phyloP scores from a whole-genome alignment of 2,888 invertebrate genomes.

The Drosophila ezoana region DNA sequence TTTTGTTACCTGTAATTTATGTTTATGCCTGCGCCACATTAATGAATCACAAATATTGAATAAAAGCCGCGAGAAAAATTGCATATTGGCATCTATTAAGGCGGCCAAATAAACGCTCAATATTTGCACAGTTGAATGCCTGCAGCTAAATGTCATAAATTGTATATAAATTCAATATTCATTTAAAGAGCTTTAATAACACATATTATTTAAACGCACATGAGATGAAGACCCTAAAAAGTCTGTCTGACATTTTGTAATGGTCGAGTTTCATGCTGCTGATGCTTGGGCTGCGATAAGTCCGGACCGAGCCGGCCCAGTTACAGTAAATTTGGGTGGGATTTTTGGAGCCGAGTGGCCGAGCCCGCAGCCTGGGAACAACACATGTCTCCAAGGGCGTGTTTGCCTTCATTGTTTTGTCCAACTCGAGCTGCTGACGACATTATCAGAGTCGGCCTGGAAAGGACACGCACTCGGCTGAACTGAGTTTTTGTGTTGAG shows the following conservation, averaged over 20 bases:
- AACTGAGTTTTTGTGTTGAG: background rate
- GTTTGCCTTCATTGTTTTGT: conserved; percentile 26
- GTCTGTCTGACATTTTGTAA: conserved; percentile 3
- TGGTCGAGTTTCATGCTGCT: conserved; percentile 11
- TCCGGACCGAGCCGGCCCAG: background rate
- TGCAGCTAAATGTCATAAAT: conserved; percentile 16
- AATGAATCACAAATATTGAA: conserved; percentile 73
- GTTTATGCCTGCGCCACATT: conserved; percentile 27
- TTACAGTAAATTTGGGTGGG: background rate
- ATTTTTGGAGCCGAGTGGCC: background rate
- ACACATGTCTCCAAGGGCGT: conserved; percentile 14
- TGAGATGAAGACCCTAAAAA: background rate
- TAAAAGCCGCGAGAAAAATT: conserved; percentile 44
- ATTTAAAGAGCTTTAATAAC: conserved; percentile 15
- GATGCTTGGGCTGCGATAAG: conserved; percentile 29
- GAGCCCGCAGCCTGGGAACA: conserved; percentile 36
- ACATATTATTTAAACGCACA: conserved; percentile 17
- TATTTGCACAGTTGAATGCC: conserved; percentile 40
- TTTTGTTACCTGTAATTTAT: conserved; percentile 14
- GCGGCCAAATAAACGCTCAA: conserved; percentile 34
- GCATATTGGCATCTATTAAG: conserved; percentile 51
- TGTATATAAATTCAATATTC: conserved; percentile 5
- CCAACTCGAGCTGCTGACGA: conserved; percentile 26
- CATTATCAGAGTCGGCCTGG: conserved; percentile 36
- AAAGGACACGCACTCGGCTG: conserved; percentile 14